Percentiles rank a stretch among this genome's conserved stretches.
Conservation (phyloP, 2,113 vertebrate genomes). For the Variabilichromis moorii region DNA sequence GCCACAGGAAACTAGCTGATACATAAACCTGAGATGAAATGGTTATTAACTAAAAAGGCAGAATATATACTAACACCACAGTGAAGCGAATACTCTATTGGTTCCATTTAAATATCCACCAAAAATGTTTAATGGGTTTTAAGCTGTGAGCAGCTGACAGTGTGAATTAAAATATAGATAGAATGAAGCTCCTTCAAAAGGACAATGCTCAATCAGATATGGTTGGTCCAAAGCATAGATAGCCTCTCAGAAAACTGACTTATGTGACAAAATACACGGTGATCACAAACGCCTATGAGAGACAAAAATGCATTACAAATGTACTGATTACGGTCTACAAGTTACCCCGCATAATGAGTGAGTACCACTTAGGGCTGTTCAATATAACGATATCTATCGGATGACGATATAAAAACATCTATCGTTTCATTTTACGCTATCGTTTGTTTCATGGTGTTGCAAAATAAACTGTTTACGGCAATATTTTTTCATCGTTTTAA, state of each 20-base stretch:
- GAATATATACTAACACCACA: not conserved
- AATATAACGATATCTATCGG: not conserved
- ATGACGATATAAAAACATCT: not conserved
- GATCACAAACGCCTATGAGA: accelerated
- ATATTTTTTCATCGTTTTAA: not conserved
- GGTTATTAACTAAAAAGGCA: not conserved
- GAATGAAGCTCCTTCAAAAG: not conserved
- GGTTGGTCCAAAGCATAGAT: not conserved
- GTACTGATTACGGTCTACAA: not conserved
- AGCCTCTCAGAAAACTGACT: not conserved
- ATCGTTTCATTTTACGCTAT: not conserved
- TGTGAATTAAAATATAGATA: not conserved
- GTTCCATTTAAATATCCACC: not conserved
- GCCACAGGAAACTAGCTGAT: not conserved
- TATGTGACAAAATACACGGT: not conserved
- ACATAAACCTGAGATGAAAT: not conserved
- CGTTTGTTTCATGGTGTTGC: accelerated
- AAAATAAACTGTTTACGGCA: not conserved
- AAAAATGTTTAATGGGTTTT: not conserved
- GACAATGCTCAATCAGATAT: not conserved
- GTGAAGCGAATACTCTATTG: not conserved
- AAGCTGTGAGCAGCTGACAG: not conserved
- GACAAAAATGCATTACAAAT: accelerated
- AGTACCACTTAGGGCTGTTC: not conserved
- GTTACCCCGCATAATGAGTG: not conserved